phyloP scores from a whole-genome alignment of 2,797 vertebrate genomes.

The Gouania willdenowi region DNA sequence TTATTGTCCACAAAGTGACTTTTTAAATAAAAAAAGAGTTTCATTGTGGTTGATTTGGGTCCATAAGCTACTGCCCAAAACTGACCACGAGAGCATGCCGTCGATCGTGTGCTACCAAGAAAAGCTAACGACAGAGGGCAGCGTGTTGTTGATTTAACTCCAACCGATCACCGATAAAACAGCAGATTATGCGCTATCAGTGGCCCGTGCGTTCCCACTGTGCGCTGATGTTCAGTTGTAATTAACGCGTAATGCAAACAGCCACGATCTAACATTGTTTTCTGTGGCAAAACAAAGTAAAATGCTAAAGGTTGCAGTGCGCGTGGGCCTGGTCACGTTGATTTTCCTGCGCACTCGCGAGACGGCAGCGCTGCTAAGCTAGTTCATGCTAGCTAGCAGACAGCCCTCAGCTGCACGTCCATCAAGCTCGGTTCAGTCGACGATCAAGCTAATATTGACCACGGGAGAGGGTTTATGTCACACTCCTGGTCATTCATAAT shows the following conservation, averaged over 20 bases:
- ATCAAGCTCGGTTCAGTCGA: slow-evolving; percentile 55
- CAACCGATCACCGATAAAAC: background rate
- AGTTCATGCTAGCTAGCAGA: slow-evolving; percentile 51
- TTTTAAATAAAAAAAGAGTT: too few relatives aligned
- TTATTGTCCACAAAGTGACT: too few relatives aligned
- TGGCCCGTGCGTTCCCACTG: too few relatives aligned
- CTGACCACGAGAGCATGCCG: slow-evolving; percentile 34
- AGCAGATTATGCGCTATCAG: rapidly evolving
- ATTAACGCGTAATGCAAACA: too few relatives aligned
- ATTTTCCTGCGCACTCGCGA: slow-evolving; percentile 58
- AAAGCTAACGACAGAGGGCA: slow-evolving; percentile 29
- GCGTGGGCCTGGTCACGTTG: slow-evolving; percentile 69
- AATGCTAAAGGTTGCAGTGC: slow-evolving; percentile 45
- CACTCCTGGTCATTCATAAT: rapidly evolving
- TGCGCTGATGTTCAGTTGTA: too few relatives aligned
- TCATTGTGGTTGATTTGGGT: too few relatives aligned
- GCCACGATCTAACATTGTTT: too few relatives aligned
- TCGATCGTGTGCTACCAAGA: slow-evolving; percentile 22
- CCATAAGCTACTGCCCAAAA: background rate
- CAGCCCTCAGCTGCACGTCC: slow-evolving; percentile 33
- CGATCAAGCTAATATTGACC: slow-evolving; percentile 1
- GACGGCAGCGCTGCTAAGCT: slow-evolving; percentile 32
- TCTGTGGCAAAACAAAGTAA: slow-evolving; percentile 2
- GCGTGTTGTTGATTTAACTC: slow-evolving; percentile 14
- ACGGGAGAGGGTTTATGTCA: background rate